These are phyloP conservation scores for Augiades crinisus DNA, from an alignment of 2,888 invertebrate species.

Conservation along the genomic window DNA sequence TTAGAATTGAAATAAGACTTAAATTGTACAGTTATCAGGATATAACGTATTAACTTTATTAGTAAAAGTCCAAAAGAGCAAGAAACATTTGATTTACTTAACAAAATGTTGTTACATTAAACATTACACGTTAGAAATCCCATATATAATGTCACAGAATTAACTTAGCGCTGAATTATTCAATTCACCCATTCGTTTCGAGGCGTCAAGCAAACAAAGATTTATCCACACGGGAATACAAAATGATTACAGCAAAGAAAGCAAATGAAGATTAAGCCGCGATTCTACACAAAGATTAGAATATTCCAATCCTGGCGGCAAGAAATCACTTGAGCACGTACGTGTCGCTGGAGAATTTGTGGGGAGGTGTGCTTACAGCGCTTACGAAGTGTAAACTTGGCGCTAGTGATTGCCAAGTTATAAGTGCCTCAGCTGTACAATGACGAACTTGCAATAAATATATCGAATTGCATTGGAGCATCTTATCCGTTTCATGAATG, in stretches of 20 bases:
- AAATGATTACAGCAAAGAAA: constrained; percentile 43
- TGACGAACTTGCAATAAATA: constrained; percentile 8
- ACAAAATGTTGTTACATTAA: not conserved
- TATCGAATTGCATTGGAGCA: not conserved
- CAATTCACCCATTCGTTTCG: constrained; percentile 16
- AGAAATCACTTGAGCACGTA: constrained; percentile 60
- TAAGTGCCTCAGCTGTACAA: constrained; percentile 13
- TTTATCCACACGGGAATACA: constrained; percentile 36
- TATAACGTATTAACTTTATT: no score
- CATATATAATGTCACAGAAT: constrained; percentile 6
- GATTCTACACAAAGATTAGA: constrained; percentile 53
- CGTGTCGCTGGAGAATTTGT: constrained; percentile 45
- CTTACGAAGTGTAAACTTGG: constrained; percentile 26
- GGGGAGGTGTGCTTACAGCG: constrained; percentile 29
- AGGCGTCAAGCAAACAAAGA: constrained; percentile 24
- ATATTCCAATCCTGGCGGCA: constrained; percentile 52
- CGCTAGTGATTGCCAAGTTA: constrained; percentile 22
- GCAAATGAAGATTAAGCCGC: constrained; percentile 41
- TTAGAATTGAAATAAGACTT: no score
- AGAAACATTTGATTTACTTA: not conserved
- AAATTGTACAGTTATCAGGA: no score
- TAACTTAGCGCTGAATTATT: constrained; percentile 11
- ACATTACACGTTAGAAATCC: no score
- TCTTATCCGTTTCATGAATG: no score
- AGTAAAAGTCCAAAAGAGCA: not conserved